Conservation (phyloP, 1,140 invertebrate genomes). For the Cyclargus thomasi region DNA sequence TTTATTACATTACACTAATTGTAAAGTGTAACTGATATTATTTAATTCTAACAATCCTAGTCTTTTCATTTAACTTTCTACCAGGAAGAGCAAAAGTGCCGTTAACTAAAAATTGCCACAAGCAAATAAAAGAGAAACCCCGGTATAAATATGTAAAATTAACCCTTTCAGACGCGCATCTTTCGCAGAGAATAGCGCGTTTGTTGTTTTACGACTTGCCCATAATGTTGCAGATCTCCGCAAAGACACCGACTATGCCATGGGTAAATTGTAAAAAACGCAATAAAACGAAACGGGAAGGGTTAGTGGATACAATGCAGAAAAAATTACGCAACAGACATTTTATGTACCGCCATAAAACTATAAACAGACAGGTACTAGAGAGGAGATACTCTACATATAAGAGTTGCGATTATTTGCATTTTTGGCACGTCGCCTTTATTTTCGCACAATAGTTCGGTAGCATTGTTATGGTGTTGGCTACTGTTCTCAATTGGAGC, state of each 20-base stretch:
- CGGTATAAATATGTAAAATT: constrained; percentile 31
- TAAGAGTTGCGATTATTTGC: constrained; percentile 25
- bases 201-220: constrained; percentile 64
- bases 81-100: constrained; percentile 36
- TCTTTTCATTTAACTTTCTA: constrained; percentile 4
- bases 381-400: constrained; percentile 5
- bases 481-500: constrained; percentile 32
- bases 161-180: constrained; percentile 58
- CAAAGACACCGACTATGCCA: constrained; percentile 58
- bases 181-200: constrained; percentile 66
- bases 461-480: neutral
- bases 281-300: constrained; percentile 69
- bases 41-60: neutral
- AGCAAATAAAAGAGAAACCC: constrained; percentile 57
- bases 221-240: constrained; percentile 61
- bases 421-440: constrained; percentile 43
- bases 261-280: constrained; percentile 35
- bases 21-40: no score
- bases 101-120: constrained; percentile 43
- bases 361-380: neutral
- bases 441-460: neutral
- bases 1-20: no score
- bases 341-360: constrained; percentile 1
- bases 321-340: constrained; percentile 53
- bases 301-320: constrained; percentile 63